Conservation (phyloP, 2,113 vertebrate genomes). For the Oreocharis arfaki region DNA sequence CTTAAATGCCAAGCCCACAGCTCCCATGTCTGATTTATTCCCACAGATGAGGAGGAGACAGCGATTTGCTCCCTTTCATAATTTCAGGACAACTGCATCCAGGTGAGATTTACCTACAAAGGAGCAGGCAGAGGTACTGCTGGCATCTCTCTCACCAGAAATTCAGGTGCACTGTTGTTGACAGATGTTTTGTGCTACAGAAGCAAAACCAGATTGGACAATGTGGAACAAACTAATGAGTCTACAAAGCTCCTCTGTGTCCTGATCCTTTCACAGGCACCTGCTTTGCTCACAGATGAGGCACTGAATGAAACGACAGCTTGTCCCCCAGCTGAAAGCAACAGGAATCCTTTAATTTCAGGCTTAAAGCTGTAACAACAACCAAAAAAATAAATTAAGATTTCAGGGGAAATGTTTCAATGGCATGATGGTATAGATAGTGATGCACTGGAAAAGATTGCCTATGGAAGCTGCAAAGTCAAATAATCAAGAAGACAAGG, state of each 20-base stretch:
- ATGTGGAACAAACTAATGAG: neutral
- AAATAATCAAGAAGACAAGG: neutral
- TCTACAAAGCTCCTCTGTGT: neutral
- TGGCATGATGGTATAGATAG: neutral
- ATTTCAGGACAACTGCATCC: neutral
- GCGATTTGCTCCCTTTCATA: neutral
- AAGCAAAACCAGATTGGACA: neutral
- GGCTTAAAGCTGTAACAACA: neutral
- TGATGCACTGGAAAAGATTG: neutral
- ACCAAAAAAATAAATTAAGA: neutral
- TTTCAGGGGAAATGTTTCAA: neutral
- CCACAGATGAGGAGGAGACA: slow-evolving; percentile 10
- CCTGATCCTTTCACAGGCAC: neutral
- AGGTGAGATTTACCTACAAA: neutral
- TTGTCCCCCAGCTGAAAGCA: neutral
- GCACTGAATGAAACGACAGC: neutral
- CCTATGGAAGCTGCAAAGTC: neutral
- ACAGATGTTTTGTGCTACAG: neutral
- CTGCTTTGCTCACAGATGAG: neutral
- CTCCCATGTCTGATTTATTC: slow-evolving; percentile 10
- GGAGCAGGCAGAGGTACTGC: neutral
- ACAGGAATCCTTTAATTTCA: neutral
- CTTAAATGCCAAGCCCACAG: slow-evolving; percentile 24
- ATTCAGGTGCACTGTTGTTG: neutral
- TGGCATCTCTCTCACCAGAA: neutral